Evolutionary conservation across 92 coral and sea anemone genomes (phyloP).

Genomic region (Palythoa grandiflora): DNA sequence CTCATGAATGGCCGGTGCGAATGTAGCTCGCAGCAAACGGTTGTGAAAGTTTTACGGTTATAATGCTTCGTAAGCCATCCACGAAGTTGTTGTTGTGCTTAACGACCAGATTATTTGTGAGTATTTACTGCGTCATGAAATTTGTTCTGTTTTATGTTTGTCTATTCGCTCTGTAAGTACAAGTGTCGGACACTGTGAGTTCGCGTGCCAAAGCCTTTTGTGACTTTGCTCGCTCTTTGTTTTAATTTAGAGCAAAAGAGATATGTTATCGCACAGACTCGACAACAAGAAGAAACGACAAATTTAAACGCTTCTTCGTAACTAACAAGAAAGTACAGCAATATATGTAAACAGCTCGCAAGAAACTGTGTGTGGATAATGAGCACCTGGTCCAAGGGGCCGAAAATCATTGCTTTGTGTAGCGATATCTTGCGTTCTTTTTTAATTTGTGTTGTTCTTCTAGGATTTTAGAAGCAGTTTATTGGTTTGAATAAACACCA

Average conservation of each 20-base stretch:
- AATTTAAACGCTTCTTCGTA: neutral
- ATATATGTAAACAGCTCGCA: conserved; percentile 8
- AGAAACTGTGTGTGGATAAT: neutral
- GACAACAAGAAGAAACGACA: neutral
- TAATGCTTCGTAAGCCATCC: conserved; percentile 6
- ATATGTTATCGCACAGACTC: neutral
- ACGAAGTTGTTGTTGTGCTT: conserved; percentile 21
- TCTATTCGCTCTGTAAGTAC: conserved; percentile 49
- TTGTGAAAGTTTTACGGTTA: neutral
- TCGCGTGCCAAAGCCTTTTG: conserved; percentile 14
- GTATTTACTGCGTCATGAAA: conserved; percentile 40
- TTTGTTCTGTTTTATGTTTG: conserved; percentile 37
- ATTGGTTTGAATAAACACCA: neutral
- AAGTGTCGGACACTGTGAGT: neutral
- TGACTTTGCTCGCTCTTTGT: neutral
- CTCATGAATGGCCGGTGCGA: neutral
- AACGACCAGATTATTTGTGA: conserved; percentile 20
- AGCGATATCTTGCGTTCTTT: neutral
- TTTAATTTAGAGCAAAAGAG: neutral
- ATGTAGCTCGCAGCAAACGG: neutral
- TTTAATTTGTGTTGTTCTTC: neutral
- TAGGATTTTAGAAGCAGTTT: neutral
- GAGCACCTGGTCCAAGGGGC: conserved; percentile 2
- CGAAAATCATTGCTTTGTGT: neutral
- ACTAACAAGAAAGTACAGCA: neutral